Evolutionary conservation across 2,797 vertebrate genomes (phyloP).

Genomic region (Yasuhikotakia modesta): DNA sequence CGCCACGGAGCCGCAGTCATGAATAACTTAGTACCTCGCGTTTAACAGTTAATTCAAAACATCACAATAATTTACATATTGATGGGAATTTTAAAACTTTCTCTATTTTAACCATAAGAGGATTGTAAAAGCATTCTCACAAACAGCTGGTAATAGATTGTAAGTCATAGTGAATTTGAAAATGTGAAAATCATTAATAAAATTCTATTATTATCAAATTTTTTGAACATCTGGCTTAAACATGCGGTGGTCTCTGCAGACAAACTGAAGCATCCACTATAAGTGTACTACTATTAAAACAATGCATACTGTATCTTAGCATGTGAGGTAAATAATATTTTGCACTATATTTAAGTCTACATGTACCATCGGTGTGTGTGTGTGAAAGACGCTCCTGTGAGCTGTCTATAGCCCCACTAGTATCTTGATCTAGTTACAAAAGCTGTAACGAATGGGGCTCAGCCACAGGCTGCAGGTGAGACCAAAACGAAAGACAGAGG

Average conservation of each 20-base stretch:
- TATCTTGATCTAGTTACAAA: slow-evolving; percentile 56
- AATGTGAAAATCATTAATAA: not conserved
- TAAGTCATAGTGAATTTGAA: not conserved
- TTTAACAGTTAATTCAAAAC: slow-evolving; percentile 74
- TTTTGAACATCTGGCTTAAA: not conserved
- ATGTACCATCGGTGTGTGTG: not conserved
- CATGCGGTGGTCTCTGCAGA: not conserved
- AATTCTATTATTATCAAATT: not conserved
- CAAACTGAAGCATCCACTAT: not conserved
- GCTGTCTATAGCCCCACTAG: not conserved
- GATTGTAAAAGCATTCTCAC: not conserved
- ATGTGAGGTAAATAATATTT: too few species aligned
- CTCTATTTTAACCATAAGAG: slow-evolving; percentile 11
- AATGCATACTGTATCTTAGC: too few species aligned
- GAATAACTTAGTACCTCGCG: slow-evolving; percentile 62
- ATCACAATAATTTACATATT: slow-evolving; percentile 48
- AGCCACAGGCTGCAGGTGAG: slow-evolving; percentile 42
- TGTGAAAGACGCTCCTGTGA: not conserved
- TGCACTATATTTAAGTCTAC: not conserved
- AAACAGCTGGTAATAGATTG: slow-evolving; percentile 23
- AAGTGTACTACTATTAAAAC: not conserved
- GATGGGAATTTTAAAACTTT: slow-evolving; percentile 38
- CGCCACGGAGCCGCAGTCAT: slow-evolving; percentile 58
- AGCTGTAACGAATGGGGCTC: slow-evolving; percentile 61
- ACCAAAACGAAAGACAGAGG: not conserved